A percentile compares a stretch with the other conserved stretches of the same genome.
Conservation (phyloP, 2,113 vertebrate species). For the Kryptolebias marmoratus region DNA sequence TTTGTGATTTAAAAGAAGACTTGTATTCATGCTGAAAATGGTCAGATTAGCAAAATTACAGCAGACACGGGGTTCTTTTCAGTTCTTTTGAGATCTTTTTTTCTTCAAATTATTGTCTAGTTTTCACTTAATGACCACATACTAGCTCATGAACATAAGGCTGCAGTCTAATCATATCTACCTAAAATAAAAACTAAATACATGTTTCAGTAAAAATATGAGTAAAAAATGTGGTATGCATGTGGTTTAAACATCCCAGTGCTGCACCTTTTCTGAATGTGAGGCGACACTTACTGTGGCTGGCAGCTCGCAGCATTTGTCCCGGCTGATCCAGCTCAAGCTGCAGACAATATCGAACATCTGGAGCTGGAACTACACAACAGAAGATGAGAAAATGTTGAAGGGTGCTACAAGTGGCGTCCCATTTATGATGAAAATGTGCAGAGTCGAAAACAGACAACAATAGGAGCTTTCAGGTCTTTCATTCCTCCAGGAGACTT, state of each 20-base stretch:
- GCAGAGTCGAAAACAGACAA: slow-evolving; percentile 46
- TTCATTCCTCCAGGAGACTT: slow-evolving; percentile 21
- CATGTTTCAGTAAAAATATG: background rate
- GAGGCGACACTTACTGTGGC: slow-evolving; percentile 83
- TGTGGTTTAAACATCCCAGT: background rate
- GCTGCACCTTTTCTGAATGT: background rate
- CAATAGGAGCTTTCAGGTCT: slow-evolving; percentile 25
- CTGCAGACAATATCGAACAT: slow-evolving; percentile 99
- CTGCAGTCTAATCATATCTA: no score
- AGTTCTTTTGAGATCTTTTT: slow-evolving; percentile 18
- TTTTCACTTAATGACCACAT: slow-evolving; percentile 19
- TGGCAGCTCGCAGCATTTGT: slow-evolving; percentile 98
- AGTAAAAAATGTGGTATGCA: background rate
- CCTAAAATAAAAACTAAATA: background rate
- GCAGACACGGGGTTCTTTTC: slow-evolving; percentile 23
- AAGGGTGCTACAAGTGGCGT: slow-evolving; percentile 70
- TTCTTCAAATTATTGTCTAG: background rate
- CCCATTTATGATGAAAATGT: slow-evolving; percentile 51
- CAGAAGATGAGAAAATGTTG: slow-evolving; percentile 43
- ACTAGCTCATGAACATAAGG: background rate
- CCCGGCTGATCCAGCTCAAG: slow-evolving; percentile 94
- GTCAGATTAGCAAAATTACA: slow-evolving; percentile 46
- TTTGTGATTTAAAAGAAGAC: slow-evolving; percentile 6
- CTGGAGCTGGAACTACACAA: slow-evolving; percentile 96
- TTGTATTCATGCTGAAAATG: slow-evolving; percentile 42